phyloP scores from a whole-genome alignment of 2,888 invertebrate species.

The Gisinianus flammeolus region DNA sequence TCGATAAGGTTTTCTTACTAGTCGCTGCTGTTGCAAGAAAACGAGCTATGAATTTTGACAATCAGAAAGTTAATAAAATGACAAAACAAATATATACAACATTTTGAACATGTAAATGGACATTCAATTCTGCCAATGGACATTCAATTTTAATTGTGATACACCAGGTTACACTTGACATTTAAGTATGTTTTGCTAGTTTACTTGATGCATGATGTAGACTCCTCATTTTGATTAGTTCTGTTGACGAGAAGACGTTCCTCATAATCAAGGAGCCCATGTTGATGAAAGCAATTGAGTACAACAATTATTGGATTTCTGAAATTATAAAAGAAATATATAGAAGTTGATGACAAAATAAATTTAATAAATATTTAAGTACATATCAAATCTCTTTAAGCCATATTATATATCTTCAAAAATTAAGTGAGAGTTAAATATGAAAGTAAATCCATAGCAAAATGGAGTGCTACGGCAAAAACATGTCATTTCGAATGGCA shows the following conservation, averaged over 20 bases:
- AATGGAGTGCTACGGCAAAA: no score
- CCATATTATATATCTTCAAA: no score
- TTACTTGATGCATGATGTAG: slow-evolving; percentile 22
- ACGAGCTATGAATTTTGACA: slow-evolving; percentile 16
- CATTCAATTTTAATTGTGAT: no score
- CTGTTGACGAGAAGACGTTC: slow-evolving; percentile 9
- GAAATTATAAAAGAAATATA: no score
- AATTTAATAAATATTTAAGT: no score
- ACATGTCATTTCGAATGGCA: no score
- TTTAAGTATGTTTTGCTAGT: neutral
- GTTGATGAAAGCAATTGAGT: neutral
- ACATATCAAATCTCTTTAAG: no score
- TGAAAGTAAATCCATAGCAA: no score
- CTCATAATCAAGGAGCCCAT: slow-evolving; percentile 25
- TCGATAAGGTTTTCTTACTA: slow-evolving; percentile 39
- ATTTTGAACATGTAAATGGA: neutral
- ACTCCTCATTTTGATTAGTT: neutral
- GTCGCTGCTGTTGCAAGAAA: slow-evolving; percentile 32
- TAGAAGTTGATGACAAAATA: no score
- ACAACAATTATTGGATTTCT: no score
- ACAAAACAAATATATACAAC: neutral
- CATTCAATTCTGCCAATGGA: neutral
- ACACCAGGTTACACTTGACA: no score
- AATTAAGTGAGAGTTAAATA: no score
- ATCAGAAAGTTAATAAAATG: neutral